Conservation (phyloP, 2,113 vertebrate genomes). For the Procavia capensis region DNA sequence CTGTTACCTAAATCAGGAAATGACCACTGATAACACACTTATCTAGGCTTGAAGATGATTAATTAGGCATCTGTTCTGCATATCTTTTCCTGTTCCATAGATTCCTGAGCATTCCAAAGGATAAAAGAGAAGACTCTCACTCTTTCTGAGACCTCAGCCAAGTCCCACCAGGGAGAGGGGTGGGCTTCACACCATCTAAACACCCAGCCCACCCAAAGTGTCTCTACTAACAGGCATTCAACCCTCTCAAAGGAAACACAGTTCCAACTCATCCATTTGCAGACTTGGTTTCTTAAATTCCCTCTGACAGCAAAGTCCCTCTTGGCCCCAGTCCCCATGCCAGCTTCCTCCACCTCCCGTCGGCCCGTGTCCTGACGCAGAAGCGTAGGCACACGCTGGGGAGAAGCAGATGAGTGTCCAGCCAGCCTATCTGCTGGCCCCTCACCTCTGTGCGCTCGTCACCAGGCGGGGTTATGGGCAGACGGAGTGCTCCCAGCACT, state of each 20-base stretch:
- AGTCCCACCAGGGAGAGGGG: background rate
- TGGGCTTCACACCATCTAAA: background rate
- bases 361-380: slow-evolving; percentile 76
- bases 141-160: background rate
- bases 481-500: background rate
- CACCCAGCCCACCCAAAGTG: background rate
- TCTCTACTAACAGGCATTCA: background rate
- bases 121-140: background rate
- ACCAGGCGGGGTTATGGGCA: background rate
- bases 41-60: background rate
- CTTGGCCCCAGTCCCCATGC: slow-evolving; percentile 28
- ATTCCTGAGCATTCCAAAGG: background rate
- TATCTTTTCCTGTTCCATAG: background rate
- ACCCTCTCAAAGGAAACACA: slow-evolving; percentile 63
- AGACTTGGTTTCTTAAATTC: slow-evolving; percentile 65
- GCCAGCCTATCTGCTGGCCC: slow-evolving; percentile 57
- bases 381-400: slow-evolving; percentile 68
- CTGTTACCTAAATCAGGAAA: background rate
- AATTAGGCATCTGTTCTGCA: background rate
- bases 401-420: slow-evolving; percentile 70
- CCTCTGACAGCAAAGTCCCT: slow-evolving; percentile 71
- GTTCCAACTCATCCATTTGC: background rate
- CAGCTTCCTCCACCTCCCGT: slow-evolving; percentile 64
- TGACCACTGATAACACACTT: fast-evolving
- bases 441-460: background rate